These are phyloP conservation scores for Tychaedon coryphoeus DNA, from an alignment of 2,113 vertebrate species.

Conservation along the genomic window DNA sequence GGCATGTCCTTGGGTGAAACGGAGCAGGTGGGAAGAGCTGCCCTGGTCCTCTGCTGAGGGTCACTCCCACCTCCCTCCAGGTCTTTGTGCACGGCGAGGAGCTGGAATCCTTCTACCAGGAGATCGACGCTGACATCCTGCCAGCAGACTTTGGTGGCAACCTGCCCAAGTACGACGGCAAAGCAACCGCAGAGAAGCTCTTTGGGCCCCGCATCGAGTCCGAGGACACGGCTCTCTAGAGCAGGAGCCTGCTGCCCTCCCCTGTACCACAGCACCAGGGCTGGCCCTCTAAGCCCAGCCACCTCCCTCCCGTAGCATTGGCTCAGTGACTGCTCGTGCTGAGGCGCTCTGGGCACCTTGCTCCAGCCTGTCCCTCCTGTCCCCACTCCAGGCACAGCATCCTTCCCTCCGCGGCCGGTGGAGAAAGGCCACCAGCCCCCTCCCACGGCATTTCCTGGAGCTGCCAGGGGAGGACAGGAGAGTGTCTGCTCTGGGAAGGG, in stretches of 20 bases:
- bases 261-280: not conserved
- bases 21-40: accelerated
- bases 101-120: conserved; percentile 85
- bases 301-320: not conserved
- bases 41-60: not conserved
- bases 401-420: not conserved
- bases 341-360: accelerated
- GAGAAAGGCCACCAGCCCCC: not conserved
- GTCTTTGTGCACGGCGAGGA: conserved; percentile 93
- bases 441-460: not conserved
- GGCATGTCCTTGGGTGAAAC: not conserved
- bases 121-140: conserved; percentile 85
- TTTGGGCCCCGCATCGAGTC: conserved; percentile 79
- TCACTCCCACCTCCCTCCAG: conserved; percentile 54
- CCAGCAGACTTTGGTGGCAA: conserved; percentile 90
- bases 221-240: conserved; percentile 89
- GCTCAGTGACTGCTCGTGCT: not conserved
- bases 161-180: conserved; percentile 80
- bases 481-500: not conserved
- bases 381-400: not conserved
- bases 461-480: not conserved
- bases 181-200: conserved; percentile 80
- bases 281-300: not conserved
- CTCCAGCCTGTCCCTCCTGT: not conserved
- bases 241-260: not conserved